phyloP scores from a whole-genome alignment of 2,888 invertebrate species.

The Choreutis nemorana region DNA sequence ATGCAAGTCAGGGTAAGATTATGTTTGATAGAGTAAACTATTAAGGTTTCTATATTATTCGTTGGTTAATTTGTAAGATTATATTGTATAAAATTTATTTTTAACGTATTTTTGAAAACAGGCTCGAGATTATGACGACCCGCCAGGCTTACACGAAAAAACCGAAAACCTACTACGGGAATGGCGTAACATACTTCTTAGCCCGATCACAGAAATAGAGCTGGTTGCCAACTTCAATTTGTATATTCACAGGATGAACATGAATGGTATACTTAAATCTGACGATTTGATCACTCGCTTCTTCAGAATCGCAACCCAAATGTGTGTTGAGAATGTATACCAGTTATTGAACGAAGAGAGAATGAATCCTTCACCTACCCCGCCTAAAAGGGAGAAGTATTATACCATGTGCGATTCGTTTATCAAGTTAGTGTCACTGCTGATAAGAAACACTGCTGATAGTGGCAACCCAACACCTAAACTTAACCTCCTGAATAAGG shows the following conservation, averaged over 20 bases:
- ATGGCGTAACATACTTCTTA: slow-evolving; percentile 93
- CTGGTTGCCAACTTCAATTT: slow-evolving; percentile 90
- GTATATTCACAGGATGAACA: slow-evolving; percentile 97
- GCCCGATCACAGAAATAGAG: slow-evolving; percentile 80
- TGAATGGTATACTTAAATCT: slow-evolving; percentile 88
- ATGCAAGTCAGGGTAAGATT: slow-evolving; percentile 76
- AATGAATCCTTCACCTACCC: slow-evolving; percentile 68
- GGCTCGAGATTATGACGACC: slow-evolving; percentile 86
- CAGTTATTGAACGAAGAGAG: slow-evolving; percentile 79
- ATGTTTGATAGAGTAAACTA: not conserved
- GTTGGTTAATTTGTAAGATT: not conserved
- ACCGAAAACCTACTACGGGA: slow-evolving; percentile 93
- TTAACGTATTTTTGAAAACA: slow-evolving; percentile 9
- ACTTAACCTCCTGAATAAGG: slow-evolving; percentile 95
- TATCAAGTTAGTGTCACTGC: slow-evolving; percentile 89
- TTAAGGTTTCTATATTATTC: not conserved
- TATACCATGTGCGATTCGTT: slow-evolving; percentile 96
- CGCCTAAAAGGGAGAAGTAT: slow-evolving; percentile 82
- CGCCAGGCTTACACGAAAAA: slow-evolving; percentile 92
- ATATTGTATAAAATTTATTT: not conserved
- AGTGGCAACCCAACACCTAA: slow-evolving; percentile 93
- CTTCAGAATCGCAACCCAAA: slow-evolving; percentile 95
- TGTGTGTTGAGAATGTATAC: slow-evolving; percentile 95
- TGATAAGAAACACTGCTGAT: slow-evolving; percentile 95
- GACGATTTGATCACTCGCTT: slow-evolving; percentile 97